Conservation (phyloP, 2,113 vertebrate species). For the Nothocercus nigrocapillus region DNA sequence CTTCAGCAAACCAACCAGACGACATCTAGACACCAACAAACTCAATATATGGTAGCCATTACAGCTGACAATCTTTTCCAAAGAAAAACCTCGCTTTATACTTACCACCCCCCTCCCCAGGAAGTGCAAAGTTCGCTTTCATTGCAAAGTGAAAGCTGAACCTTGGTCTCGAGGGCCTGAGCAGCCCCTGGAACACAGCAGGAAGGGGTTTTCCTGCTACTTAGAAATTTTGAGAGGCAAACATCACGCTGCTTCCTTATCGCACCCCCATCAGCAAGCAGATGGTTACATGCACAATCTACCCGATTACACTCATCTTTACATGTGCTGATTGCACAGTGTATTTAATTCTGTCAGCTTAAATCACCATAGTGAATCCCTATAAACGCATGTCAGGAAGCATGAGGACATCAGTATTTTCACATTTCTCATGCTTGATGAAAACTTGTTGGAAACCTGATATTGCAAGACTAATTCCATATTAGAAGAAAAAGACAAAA, state of each 20-base stretch:
- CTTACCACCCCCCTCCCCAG: neutral
- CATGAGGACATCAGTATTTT: neutral
- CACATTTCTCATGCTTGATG: neutral
- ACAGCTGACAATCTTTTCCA: neutral
- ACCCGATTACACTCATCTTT: neutral
- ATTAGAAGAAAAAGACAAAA: neutral
- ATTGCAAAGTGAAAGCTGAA: neutral
- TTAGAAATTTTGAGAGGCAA: neutral
- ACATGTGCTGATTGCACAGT: neutral
- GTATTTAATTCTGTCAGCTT: neutral
- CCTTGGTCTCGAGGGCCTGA: neutral
- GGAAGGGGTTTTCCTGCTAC: neutral
- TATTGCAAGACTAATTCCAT: neutral
- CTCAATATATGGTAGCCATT: neutral
- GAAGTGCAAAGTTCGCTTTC: neutral
- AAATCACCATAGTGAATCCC: neutral
- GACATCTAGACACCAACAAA: neutral
- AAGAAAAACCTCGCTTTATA: neutral
- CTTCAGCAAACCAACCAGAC: neutral
- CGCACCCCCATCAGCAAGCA: rapidly evolving
- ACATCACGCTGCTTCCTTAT: neutral
- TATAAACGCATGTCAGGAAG: neutral
- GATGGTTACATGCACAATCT: neutral
- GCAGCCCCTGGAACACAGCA: neutral
- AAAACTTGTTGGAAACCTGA: neutral